phyloP scores from a whole-genome alignment of 2,888 invertebrate genomes.

The Cephus rjabovi region DNA sequence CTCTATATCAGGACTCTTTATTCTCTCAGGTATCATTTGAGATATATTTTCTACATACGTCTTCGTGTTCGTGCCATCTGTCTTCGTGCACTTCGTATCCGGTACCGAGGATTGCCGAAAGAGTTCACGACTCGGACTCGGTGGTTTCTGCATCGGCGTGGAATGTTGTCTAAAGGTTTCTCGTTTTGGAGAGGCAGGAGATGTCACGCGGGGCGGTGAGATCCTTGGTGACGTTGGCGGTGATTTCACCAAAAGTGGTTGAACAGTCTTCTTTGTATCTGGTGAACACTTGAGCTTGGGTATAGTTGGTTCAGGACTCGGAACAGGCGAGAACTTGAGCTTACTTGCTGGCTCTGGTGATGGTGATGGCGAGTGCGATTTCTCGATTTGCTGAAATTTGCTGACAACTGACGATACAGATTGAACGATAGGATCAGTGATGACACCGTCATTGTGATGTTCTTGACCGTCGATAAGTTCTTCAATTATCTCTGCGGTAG shows the following conservation, averaged over 20 bases:
- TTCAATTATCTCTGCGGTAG: constrained; percentile 52
- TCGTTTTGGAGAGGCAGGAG: constrained; percentile 49
- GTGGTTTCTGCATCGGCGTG: constrained; percentile 39
- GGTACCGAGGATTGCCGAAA: constrained; percentile 34
- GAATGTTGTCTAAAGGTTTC: constrained; percentile 34
- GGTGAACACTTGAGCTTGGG: constrained; percentile 22
- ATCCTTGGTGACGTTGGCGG: constrained; percentile 48
- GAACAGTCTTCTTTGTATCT: constrained; percentile 25
- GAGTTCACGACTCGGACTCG: constrained; percentile 39
- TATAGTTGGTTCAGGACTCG: constrained; percentile 56
- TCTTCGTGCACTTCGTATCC: constrained; percentile 33
- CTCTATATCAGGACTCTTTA: constrained; percentile 11
- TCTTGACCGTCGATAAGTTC: constrained; percentile 37
- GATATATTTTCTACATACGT: constrained; percentile 7
- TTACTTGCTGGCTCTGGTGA: constrained; percentile 58
- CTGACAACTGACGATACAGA: constrained; percentile 64
- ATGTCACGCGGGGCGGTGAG: constrained; percentile 43
- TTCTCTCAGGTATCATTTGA: constrained; percentile 6
- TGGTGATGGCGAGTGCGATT: constrained; percentile 53
- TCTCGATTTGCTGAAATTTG: constrained; percentile 62
- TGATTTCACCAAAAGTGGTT: constrained; percentile 29
- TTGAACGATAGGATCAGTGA: constrained; percentile 56
- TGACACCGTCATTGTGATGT: constrained; percentile 53
- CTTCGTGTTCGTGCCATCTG: constrained; percentile 24
- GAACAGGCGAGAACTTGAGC: constrained; percentile 55